phyloP scores from a whole-genome alignment of 2,113 vertebrate genomes.

The Leptocoma aspasia region DNA sequence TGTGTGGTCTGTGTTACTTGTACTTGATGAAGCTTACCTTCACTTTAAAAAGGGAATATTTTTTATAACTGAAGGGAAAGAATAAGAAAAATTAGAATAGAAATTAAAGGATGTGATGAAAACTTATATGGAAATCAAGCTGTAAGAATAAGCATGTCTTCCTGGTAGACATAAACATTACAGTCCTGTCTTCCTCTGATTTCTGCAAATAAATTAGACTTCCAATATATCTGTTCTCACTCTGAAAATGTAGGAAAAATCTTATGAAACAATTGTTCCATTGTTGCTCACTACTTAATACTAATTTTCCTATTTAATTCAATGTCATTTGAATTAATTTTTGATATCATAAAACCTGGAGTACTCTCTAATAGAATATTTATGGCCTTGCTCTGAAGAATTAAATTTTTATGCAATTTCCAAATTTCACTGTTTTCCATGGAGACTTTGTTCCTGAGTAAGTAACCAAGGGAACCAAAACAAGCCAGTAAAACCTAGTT shows the following conservation, averaged over 20 bases:
- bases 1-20: accelerated
- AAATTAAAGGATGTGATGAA: background rate
- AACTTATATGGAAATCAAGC: background rate
- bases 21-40: background rate
- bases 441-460: background rate
- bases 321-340: background rate
- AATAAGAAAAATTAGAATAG: background rate
- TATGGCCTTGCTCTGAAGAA: background rate
- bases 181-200: background rate
- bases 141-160: background rate
- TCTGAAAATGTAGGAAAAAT: background rate
- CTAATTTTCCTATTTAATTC: background rate
- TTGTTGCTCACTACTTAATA: background rate
- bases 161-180: background rate
- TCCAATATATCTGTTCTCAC: background rate
- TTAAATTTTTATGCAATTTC: background rate
- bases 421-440: background rate
- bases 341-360: background rate
- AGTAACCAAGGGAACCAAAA: constrained; percentile 28
- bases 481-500: background rate
- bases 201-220: background rate
- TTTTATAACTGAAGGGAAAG: background rate
- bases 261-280: background rate
- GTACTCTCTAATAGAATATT: background rate
- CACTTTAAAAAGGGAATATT: background rate